Evolutionary conservation across 2,797 vertebrate species (phyloP).

Genomic region (Sylvilagus floridanus): DNA sequence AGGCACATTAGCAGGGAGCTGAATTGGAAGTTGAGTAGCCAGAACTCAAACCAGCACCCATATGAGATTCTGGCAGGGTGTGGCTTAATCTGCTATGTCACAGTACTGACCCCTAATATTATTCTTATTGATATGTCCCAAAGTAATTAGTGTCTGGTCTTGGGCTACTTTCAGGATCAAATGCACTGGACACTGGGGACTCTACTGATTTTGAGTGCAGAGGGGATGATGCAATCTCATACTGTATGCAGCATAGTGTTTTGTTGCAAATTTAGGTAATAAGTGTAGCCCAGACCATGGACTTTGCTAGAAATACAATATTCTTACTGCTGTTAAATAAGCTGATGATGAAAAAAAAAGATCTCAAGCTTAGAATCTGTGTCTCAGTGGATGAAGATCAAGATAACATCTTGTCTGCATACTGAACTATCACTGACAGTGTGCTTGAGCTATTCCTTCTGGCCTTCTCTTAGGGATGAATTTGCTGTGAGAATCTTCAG

Average conservation of each 20-base stretch:
- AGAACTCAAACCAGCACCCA: no score
- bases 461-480: neutral
- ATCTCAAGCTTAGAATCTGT: neutral
- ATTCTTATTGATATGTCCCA: neutral
- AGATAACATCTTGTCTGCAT: neutral
- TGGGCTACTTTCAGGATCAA: neutral
- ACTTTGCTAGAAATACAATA: neutral
- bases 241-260: rapidly evolving
- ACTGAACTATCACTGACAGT: neutral
- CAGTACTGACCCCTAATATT: neutral
- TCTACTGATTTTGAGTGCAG: neutral
- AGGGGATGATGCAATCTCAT: neutral
- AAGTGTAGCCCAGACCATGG: neutral
- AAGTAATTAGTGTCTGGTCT: neutral
- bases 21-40: no score
- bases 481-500: neutral
- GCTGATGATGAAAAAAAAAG: neutral
- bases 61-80: no score
- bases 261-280: neutral
- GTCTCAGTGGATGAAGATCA: neutral
- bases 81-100: no score
- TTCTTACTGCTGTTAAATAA: neutral
- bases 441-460: neutral
- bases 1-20: no score
- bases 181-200: neutral